phyloP scores from a whole-genome alignment of 2,797 vertebrate genomes.

The Cynodonichthys magdalenae region DNA sequence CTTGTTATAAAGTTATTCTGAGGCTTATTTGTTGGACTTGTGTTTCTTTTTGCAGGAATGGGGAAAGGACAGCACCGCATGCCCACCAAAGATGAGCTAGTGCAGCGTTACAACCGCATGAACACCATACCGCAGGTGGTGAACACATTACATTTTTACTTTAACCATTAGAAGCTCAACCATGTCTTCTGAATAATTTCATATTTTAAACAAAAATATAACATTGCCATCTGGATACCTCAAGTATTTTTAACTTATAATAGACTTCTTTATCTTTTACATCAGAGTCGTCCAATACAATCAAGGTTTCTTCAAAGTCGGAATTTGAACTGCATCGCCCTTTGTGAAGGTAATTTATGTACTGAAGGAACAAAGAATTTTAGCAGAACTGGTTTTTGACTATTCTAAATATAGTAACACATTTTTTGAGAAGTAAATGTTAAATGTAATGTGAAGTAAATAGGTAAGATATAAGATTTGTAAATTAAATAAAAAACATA shows the following conservation, averaged over 20 bases:
- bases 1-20: conserved; percentile 25
- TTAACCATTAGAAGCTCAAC: not conserved
- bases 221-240: conserved; percentile 1
- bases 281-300: conserved; percentile 94
- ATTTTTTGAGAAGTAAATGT: not conserved
- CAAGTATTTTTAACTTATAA: not conserved
- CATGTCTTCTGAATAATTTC: not conserved
- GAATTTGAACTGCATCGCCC: conserved; percentile 98
- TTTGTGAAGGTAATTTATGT: conserved; percentile 92
- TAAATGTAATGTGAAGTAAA: no score
- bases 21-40: conserved; percentile 32
- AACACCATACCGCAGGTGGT: conserved; percentile 97
- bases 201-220: not conserved
- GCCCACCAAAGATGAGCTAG: conserved; percentile 98
- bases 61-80: conserved; percentile 99
- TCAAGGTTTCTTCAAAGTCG: conserved; percentile 98
- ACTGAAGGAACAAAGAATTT: not conserved
- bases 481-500: no score
- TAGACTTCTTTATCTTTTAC: conserved; percentile 24
- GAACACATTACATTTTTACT: not conserved
- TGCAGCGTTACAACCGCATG: conserved; percentile 98
- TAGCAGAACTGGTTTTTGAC: not conserved
- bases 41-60: conserved; percentile 87
- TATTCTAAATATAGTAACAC: not conserved
- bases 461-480: no score